Evolutionary conservation across 2,888 invertebrate species (phyloP).

Genomic region (Uloborus plumipes): DNA sequence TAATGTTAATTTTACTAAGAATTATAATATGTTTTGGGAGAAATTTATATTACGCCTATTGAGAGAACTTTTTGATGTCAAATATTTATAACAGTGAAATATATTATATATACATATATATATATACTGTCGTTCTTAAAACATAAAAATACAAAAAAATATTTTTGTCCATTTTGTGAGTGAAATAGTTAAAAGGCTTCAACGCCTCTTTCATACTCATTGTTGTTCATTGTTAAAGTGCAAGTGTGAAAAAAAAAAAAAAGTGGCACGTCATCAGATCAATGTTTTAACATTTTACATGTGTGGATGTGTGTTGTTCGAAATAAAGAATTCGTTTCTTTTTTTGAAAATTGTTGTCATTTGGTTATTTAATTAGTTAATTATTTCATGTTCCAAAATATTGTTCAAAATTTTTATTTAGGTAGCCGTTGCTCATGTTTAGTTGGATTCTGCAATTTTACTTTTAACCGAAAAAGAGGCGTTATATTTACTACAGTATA

Average conservation of each 20-base stretch:
- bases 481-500: too few species aligned
- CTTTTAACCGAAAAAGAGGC: too few species aligned
- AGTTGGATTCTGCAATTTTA: too few species aligned
- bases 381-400: too few species aligned
- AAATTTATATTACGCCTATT: slow-evolving; percentile 8
- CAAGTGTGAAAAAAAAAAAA: background rate
- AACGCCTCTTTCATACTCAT: too few species aligned
- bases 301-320: slow-evolving; percentile 49
- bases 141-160: background rate
- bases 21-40: slow-evolving; percentile 27
- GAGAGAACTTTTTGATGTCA: slow-evolving; percentile 43
- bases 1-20: too few species aligned
- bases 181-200: too few species aligned
- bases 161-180: slow-evolving; percentile 1
- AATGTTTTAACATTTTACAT: slow-evolving; percentile 59
- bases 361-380: background rate
- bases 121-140: too few species aligned
- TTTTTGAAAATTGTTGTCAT: slow-evolving; percentile 18
- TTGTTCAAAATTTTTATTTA: too few species aligned
- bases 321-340: slow-evolving; percentile 53
- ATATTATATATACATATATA: slow-evolving; percentile 4
- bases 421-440: too few species aligned
- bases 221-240: slow-evolving; percentile 7
- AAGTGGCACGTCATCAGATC: slow-evolving; percentile 6
- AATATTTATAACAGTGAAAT: slow-evolving; percentile 18